Evolutionary conservation across 2,888 invertebrate species (phyloP), one percentile per base, ranked within the genome.

Genomic region (Silvanus unidentatus): DNA sequence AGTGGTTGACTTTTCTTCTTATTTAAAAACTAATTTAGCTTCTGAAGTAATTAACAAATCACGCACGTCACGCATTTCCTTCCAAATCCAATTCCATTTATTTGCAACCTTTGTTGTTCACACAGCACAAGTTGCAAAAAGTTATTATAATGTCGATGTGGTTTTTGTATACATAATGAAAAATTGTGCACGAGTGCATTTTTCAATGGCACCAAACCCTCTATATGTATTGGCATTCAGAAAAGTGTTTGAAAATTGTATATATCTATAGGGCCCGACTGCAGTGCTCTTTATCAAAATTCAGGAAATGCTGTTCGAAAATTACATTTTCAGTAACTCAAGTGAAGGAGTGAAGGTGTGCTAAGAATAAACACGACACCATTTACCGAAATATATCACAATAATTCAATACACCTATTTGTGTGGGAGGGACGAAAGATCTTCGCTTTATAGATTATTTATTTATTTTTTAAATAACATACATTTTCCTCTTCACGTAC

Each of bases 311-410:
- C 52, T 58, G 55, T 53, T 54, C 42, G 52, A 42, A 59, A 65
- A 66, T 66, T 66, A 65, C 63, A 63, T 66, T 66, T 65, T 63
- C 65, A 61, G 60, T 65, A 65, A 66, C 62, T 63, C 63, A 57
- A 61, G 60, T 63, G 55, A 8, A 22, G 22, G 22, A 22, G 22
- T 47, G 52, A 54, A 60, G 58, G 57, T 65, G 64, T 63, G 64
- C 61, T 40, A 55, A 52, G 64, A 65, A 65, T 63, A 61, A 55
- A 55, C 55, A 54, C 40, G 44, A 45, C 45, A 47, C 45, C 41
- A 54, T 54, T 50, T 45, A 41, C 35, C 29, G 52, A 53, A 55
- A 57, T 53, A 53, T 50, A 55, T 53, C 48, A 45, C 48, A 47
- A 54, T 54, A 53, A 55, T 52, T 50, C 45, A 53, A 53, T 55